Base-by-base conservation (phyloP, 2,888 invertebrate genomes). In the Phlogophora meticulosa region DNA sequence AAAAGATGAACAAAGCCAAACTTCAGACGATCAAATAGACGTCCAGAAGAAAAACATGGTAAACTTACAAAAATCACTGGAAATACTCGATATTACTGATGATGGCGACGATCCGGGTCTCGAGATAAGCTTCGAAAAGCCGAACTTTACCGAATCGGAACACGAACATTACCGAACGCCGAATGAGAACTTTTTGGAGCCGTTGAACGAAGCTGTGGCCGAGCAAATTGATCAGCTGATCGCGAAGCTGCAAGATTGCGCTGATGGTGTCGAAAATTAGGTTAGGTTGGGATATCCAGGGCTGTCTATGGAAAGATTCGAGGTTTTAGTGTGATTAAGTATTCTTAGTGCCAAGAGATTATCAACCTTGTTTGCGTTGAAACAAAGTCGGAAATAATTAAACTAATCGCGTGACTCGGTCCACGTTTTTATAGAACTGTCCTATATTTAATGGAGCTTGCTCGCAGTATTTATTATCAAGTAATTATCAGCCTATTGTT, bases 221-320 rank as follows among this genome's bases (percentile, higher is more conserved):
- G 91, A 95, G 45, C 94, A 95, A 48, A 95, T 95, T 1, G 94
- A 95, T 72, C 90, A 93, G 69, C 78, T 95, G 78, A 94, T 95
- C 40, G 88, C 93, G 0, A 94, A 94, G 69, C 68, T 95, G 59
- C 90, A 90, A 49, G 92, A 93, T 42, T 93, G 93, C 52, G 89
- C 83, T 11, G 89, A 90, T 15, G 82, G 66, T 17, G n/a, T n/a
- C 2, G 76, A 67, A 36, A 83, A 83, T 68, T 92, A 92, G 91
- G 89, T 89, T 80, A 58, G 66, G 45, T 60, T 65, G 0, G 1
- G 2, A 24, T n/a, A n/a, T 56, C 65, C 32, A 17, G 67, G 67
- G 62, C 17, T 77, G 60, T 22, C 40, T 20, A 4, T 15, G 3
- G 7, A 5, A 7, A 36, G 5, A 17, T n/a, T 34, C 40, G 9